Evolutionary conservation across 2,888 invertebrate genomes (phyloP).

Genomic region (Eristalis arbustorum): DNA sequence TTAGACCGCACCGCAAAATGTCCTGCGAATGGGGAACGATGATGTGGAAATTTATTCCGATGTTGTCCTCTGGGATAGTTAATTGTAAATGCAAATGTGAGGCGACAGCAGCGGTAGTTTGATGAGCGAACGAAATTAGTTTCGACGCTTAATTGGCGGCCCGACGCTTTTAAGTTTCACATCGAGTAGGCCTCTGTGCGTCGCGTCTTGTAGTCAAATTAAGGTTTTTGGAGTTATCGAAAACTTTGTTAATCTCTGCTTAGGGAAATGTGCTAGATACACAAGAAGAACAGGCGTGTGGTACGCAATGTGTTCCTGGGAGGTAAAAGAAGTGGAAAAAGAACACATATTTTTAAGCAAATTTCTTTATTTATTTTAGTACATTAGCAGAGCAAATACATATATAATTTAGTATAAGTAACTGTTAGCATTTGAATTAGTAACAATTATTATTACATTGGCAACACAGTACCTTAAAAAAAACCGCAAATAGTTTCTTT

Average conservation of each 20-base stretch:
- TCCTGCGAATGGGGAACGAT: slow-evolving; percentile 27
- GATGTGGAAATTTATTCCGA: slow-evolving; percentile 58
- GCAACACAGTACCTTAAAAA: too few relatives aligned
- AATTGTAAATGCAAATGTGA: slow-evolving; percentile 49
- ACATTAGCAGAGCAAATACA: too few relatives aligned
- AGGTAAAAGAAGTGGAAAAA: too few relatives aligned
- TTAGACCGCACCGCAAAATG: slow-evolving; percentile 50
- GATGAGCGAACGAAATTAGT: neutral
- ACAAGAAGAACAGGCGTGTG: too few relatives aligned
- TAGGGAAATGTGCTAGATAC: neutral
- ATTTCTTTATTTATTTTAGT: too few relatives aligned
- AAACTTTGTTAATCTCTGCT: neutral
- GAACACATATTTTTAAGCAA: too few relatives aligned
- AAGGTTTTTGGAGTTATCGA: neutral
- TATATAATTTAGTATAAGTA: too few relatives aligned
- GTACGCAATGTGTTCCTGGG: too few relatives aligned
- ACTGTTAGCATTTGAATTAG: too few relatives aligned
- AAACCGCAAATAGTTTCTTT: too few relatives aligned
- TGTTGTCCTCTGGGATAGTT: slow-evolving; percentile 36
- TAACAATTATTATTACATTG: too few relatives aligned
- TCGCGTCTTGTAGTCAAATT: neutral
- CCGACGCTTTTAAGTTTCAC: neutral
- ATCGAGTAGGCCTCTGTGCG: neutral
- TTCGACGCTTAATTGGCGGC: neutral
- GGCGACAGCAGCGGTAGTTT: neutral